Percentiles rank a stretch among this genome's conserved stretches.
phyloP scores from a whole-genome alignment of 1,140 invertebrate genomes.

The Euura lappo region DNA sequence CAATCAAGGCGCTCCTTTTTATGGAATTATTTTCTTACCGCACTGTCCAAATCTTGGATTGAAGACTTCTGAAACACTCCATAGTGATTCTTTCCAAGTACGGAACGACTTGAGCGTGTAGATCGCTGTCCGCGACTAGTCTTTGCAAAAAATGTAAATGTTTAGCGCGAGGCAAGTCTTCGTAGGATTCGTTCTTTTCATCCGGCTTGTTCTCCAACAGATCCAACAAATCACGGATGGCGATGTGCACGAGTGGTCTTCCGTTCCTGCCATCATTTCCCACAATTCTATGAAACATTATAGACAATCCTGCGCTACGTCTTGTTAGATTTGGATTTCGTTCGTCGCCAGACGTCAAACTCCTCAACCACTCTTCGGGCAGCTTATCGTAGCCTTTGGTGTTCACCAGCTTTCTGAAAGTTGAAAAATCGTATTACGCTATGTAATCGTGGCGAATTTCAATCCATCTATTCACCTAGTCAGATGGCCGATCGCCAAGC shows the following conservation, averaged over 20 bases:
- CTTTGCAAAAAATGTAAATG: conserved; percentile 63
- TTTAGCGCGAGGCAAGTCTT: conserved; percentile 51
- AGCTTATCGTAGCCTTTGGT: conserved; percentile 32
- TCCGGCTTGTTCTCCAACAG: conserved; percentile 20
- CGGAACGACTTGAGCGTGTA: conserved; percentile 53
- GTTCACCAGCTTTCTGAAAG: conserved; percentile 37
- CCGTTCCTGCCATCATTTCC: conserved; percentile 66
- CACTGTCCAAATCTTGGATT: conserved; percentile 63
- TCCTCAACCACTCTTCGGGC: conserved; percentile 35
- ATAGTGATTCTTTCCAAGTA: conserved; percentile 58
- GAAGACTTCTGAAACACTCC: conserved; percentile 60
- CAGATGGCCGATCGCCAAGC: conserved; percentile 63
- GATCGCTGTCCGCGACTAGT: conserved; percentile 61
- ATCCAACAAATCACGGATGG: conserved; percentile 44
- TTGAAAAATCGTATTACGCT: neutral
- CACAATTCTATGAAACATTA: conserved; percentile 76
- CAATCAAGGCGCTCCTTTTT: neutral
- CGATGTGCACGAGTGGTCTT: conserved; percentile 51
- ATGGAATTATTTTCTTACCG: conserved; percentile 43
- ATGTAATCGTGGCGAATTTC: no score
- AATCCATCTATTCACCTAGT: conserved; percentile 36
- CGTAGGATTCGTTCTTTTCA: conserved; percentile 20
- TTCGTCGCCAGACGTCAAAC: conserved; percentile 30
- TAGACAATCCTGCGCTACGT: conserved; percentile 77
- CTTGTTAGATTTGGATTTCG: conserved; percentile 66